phyloP scores from a whole-genome alignment of 2,113 vertebrate genomes.

The Trematomus loennbergii region DNA sequence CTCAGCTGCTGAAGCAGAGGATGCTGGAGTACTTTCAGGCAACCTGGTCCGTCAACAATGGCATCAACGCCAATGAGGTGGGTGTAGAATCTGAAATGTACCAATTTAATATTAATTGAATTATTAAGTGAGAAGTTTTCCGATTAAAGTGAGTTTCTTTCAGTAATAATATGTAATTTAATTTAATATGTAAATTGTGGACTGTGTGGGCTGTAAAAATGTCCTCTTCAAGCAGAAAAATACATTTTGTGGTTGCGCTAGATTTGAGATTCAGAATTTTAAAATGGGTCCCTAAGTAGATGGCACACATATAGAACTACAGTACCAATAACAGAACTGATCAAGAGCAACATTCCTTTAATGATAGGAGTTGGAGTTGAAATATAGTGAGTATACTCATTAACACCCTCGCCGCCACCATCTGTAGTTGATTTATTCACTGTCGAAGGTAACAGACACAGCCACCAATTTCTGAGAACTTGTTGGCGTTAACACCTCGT shows the following conservation, averaged over 20 bases:
- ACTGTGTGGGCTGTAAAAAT: conserved; percentile 17
- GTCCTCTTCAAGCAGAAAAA: not conserved
- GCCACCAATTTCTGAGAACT: conserved; percentile 46
- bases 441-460: conserved; percentile 56
- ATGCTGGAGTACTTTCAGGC: conserved; percentile 98
- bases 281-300: conserved; percentile 57
- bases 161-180: too few relatives aligned
- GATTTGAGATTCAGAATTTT: conserved; percentile 40
- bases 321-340: conserved; percentile 19
- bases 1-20: conserved; percentile 95
- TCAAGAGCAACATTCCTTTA: conserved; percentile 36
- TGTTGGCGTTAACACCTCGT: conserved; percentile 33
- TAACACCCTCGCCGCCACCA: conserved; percentile 64
- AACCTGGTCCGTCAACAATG: conserved; percentile 97
- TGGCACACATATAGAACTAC: conserved; percentile 46
- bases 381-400: conserved; percentile 61
- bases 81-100: not conserved
- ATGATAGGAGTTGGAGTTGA: conserved; percentile 51
- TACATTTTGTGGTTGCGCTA: not conserved
- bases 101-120: too few relatives aligned
- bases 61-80: conserved; percentile 96
- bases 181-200: not conserved
- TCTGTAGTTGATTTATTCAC: conserved; percentile 74
- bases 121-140: too few relatives aligned
- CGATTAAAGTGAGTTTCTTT: not conserved